Conservation (phyloP, 2,797 vertebrate genomes). For the Lepilemur ruficaudatus region DNA sequence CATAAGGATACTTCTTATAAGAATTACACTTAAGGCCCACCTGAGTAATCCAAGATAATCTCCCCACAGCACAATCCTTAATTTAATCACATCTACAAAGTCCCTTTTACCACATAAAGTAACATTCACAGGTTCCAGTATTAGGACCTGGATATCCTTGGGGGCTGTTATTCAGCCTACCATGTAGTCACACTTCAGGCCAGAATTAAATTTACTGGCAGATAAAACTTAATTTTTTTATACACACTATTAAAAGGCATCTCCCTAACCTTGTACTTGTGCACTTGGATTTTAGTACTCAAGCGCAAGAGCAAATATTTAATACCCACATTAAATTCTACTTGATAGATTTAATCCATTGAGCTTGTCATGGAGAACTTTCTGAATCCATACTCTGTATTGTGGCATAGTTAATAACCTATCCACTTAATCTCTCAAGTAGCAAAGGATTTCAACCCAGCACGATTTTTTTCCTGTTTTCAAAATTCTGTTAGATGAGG, state of each 20-base stretch:
- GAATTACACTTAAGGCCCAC: not conserved
- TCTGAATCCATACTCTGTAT: not conserved
- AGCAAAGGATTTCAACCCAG: not conserved
- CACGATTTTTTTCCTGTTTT: not conserved
- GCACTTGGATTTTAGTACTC: not conserved
- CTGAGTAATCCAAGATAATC: not conserved
- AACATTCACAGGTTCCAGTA: not conserved
- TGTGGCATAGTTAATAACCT: not conserved
- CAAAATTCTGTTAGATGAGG: not conserved
- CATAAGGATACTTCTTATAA: not conserved
- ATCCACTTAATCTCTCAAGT: not conserved
- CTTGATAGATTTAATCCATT: not conserved
- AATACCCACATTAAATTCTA: not conserved
- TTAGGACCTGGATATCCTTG: not conserved
- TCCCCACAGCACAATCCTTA: not conserved
- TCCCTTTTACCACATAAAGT: not conserved
- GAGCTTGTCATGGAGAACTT: not conserved
- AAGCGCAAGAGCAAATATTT: not conserved
- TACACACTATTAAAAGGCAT: not conserved
- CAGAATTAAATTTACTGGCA: not conserved
- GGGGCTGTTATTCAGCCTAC: not conserved
- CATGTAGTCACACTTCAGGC: not conserved
- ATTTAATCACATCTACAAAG: not conserved
- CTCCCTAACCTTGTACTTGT: not conserved
- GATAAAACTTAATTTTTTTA: not conserved